These are phyloP conservation scores for Sebastes glaucus DNA, from an alignment of 2,797 vertebrate genomes.

Conservation along the genomic window DNA sequence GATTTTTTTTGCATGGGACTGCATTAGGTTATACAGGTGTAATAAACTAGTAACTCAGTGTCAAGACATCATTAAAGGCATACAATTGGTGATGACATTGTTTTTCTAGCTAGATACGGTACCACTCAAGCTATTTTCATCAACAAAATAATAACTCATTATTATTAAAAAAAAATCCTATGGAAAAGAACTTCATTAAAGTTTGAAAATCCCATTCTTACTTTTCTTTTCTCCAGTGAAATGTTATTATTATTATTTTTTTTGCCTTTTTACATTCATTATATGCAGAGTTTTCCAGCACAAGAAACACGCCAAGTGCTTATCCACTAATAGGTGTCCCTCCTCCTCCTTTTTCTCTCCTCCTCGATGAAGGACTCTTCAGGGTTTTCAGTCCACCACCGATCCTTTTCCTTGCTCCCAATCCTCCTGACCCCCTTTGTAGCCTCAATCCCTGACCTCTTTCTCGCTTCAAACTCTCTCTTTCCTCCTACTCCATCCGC, in stretches of 20 bases:
- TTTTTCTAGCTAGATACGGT: neutral
- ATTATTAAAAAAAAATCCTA: neutral
- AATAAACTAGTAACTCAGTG: neutral
- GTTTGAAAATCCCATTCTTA: neutral
- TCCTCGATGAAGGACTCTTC: conserved; percentile 22
- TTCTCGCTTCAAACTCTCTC: conserved; percentile 26
- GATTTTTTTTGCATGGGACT: conserved; percentile 23
- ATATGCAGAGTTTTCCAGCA: conserved; percentile 5
- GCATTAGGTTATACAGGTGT: neutral
- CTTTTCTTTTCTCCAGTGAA: conserved; percentile 4
- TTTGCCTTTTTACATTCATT: conserved; percentile 29
- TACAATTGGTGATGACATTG: neutral
- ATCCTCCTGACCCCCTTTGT: conserved; percentile 50
- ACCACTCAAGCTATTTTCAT: neutral
- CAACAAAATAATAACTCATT: neutral
- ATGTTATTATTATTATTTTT: neutral
- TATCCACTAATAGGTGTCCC: conserved; percentile 12
- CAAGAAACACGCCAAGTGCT: conserved; percentile 18
- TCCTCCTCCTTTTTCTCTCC: conserved; percentile 8
- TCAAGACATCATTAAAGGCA: neutral
- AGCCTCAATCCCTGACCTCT: conserved; percentile 50
- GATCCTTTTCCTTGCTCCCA: conserved; percentile 46
- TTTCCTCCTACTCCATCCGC: neutral
- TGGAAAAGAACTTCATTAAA: neutral
- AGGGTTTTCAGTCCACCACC: conserved; percentile 41